Evolutionary conservation across 2,797 vertebrate genomes (phyloP).

Genomic region (Chiloscyllium punctatum): DNA sequence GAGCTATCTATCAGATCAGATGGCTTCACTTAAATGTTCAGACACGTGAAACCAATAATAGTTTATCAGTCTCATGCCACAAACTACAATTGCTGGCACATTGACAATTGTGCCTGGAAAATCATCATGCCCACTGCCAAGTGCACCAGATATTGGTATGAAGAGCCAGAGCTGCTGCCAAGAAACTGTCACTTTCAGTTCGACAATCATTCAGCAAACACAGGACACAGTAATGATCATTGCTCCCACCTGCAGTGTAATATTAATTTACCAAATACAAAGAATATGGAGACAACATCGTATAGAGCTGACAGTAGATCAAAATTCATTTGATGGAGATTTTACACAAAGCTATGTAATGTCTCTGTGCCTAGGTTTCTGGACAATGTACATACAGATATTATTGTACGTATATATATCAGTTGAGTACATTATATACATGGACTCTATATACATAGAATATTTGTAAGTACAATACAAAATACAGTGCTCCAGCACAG

Average conservation of each 20-base stretch:
- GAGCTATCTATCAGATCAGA: slow-evolving; percentile 6
- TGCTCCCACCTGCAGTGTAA: slow-evolving; percentile 46
- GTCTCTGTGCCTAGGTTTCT: background rate
- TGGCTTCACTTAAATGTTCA: slow-evolving; percentile 37
- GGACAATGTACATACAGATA: background rate
- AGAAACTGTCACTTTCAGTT: slow-evolving; percentile 47
- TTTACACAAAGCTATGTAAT: background rate
- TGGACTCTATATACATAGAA: background rate
- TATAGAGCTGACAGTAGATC: background rate
- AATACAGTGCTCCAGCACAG: background rate
- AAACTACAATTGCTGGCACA: slow-evolving; percentile 46
- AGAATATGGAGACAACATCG: background rate
- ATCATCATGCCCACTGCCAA: slow-evolving; percentile 46
- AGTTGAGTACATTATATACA: background rate
- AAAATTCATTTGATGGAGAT: background rate
- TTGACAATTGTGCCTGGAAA: slow-evolving; percentile 49
- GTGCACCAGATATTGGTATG: slow-evolving; percentile 47
- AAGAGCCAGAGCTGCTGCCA: slow-evolving; percentile 48
- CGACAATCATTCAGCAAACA: slow-evolving; percentile 48
- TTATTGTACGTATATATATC: background rate
- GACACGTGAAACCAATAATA: slow-evolving; percentile 45
- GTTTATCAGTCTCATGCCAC: slow-evolving; percentile 43
- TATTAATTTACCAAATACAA: slow-evolving; percentile 36
- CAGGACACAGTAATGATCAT: slow-evolving; percentile 45
- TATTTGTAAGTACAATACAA: background rate